These are phyloP conservation scores for Psettodes erumei DNA, from an alignment of 2,113 vertebrate genomes.

Conservation along the genomic window DNA sequence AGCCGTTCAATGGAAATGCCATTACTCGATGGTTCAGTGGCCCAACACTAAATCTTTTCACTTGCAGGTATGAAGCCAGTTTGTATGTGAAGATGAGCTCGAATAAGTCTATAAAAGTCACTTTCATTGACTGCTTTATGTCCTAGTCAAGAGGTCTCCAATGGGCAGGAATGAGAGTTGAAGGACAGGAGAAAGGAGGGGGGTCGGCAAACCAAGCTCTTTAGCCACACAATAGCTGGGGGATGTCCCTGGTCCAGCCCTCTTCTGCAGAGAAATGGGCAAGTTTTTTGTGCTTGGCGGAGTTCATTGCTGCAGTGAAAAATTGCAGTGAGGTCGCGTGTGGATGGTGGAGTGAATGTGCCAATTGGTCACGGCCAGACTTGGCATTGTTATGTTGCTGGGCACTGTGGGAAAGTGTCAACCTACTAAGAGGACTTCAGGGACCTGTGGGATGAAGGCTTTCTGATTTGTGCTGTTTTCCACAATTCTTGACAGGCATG, in stretches of 20 bases:
- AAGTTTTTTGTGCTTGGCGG: slow-evolving; percentile 74
- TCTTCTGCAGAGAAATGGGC: slow-evolving; percentile 78
- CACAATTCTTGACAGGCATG: slow-evolving; percentile 87
- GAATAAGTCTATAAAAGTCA: slow-evolving; percentile 99
- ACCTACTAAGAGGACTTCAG: slow-evolving; percentile 85
- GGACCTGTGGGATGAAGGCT: slow-evolving; percentile 84
- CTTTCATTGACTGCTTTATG: slow-evolving; percentile 95
- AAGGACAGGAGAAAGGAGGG: slow-evolving; percentile 90
- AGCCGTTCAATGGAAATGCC: slow-evolving; percentile 82
- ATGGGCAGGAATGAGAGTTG: slow-evolving; percentile 87
- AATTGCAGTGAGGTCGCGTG: slow-evolving; percentile 96
- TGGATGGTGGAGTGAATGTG: slow-evolving; percentile 95
- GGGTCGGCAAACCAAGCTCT: slow-evolving; percentile 77
- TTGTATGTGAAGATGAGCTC: slow-evolving; percentile 97
- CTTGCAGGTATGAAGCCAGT: slow-evolving; percentile 90
- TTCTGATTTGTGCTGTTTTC: slow-evolving; percentile 86
- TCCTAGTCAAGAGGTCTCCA: slow-evolving; percentile 88
- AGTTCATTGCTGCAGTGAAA: slow-evolving; percentile 97
- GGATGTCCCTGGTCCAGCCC: slow-evolving; percentile 82
- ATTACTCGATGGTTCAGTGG: slow-evolving; percentile 82
- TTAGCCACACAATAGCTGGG: slow-evolving; percentile 77
- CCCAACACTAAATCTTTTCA: slow-evolving; percentile 89
- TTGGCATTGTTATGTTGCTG: slow-evolving; percentile 87
- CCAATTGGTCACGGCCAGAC: slow-evolving; percentile 92
- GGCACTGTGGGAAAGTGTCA: slow-evolving; percentile 88